Base-by-base conservation (phyloP, 2,797 vertebrate species). In the Odontamblyopus lacepedii region DNA sequence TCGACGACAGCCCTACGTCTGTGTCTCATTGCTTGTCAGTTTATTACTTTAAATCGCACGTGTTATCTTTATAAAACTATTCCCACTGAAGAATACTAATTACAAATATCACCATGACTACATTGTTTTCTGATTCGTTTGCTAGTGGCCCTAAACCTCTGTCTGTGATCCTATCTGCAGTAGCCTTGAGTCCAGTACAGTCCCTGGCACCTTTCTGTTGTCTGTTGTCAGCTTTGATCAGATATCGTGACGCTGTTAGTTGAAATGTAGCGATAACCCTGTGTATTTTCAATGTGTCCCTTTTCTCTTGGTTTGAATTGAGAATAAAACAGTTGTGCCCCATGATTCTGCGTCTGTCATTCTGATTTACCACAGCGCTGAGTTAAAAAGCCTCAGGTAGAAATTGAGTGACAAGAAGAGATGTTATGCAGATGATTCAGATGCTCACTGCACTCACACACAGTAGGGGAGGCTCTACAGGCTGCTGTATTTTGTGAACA, bases 301-400 rank as follows among this genome's bases (percentile, higher is more conserved):
- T 81, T 26, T 76, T 81, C 76, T 89, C 89, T 91, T 85, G 85
- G 83, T 93, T 92, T 82, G 74, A 90, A 90, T 86, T 89, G 75
- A 78, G 85, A 93, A 91, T 89, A 91, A 94, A 92, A 86, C 67
- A 87, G 87, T 80, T 90, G 91, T 92, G 89, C 93, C 89, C 88
- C 85, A 86, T 85, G 70, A 71, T 19, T 75, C 76, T 81, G 70
- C 62, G 70, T 84, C 82, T 83, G 74, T 87, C 81, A 65, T 69
- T 78, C 67, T 66, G 50, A 63, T 6, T 56, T 81, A 35, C 38
- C 4, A 4, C 35, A 12, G 38, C 15, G 53, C 59, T 32, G 61
- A 0, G 1, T 2, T 2, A 30, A 41, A 78, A 27, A 56, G 61
- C 72, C 72, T 69, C 0, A 9, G 69, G 69, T 30, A 59, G 62